phyloP scores from a whole-genome alignment of 2,888 invertebrate species.

The Polyploca ridens region DNA sequence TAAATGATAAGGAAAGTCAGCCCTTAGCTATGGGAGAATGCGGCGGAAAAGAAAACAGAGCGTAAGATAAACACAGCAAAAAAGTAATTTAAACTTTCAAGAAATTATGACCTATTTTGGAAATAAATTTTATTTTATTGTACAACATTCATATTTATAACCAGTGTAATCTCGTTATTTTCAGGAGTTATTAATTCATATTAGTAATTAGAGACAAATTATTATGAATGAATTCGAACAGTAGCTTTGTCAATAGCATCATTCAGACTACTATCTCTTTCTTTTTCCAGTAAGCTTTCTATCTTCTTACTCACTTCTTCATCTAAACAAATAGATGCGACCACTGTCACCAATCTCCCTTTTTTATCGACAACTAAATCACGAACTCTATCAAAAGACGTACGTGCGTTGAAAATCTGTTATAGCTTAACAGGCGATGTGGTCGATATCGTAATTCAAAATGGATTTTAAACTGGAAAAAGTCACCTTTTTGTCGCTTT shows the following conservation, averaged over 20 bases:
- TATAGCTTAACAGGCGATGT: constrained; percentile 56
- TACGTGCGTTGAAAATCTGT: constrained; percentile 68
- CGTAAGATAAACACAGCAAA: constrained; percentile 3
- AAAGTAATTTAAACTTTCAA: constrained; percentile 4
- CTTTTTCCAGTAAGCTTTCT: background rate
- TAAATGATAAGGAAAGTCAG: background rate
- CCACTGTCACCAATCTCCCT: constrained; percentile 46
- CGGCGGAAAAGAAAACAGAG: background rate
- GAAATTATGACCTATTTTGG: background rate
- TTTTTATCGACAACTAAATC: constrained; percentile 53
- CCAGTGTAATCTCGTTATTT: background rate
- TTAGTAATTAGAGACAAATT: background rate
- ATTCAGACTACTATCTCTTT: constrained; percentile 13
- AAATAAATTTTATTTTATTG: background rate
- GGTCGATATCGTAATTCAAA: constrained; percentile 60
- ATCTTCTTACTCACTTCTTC: constrained; percentile 24
- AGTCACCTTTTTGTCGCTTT: constrained; percentile 47
- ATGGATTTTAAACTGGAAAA: constrained; percentile 45
- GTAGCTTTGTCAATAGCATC: background rate
- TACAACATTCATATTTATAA: background rate
- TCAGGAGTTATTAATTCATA: background rate
- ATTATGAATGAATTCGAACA: background rate
- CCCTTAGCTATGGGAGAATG: background rate
- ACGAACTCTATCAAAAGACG: constrained; percentile 59
- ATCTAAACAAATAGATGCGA: constrained; percentile 47